These are phyloP conservation scores for Tympanoctomys barrerae DNA, from an alignment of 2,797 vertebrate species.

Conservation along the genomic window DNA sequence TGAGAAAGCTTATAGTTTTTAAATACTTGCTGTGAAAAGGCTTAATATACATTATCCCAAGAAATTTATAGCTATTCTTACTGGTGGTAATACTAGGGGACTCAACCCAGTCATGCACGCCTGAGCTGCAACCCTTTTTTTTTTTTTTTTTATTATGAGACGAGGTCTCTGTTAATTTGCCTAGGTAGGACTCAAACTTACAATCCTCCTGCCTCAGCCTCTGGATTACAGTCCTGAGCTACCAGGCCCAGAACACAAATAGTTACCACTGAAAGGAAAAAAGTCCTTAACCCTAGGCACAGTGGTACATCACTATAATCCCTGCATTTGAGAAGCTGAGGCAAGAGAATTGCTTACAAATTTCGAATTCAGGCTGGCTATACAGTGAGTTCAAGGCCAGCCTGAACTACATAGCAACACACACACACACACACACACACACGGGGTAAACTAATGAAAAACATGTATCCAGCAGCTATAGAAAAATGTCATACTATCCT, in stretches of 20 bases:
- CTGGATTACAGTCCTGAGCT: background rate
- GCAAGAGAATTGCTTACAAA: background rate
- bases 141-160: background rate
- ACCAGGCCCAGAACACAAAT: background rate
- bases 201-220: background rate
- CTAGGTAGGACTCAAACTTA: background rate
- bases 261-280: background rate
- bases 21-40: slow-evolving; percentile 52
- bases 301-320: background rate
- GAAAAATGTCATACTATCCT: background rate
- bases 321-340: background rate
- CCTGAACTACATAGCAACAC: background rate
- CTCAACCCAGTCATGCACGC: background rate
- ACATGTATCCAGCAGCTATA: background rate
- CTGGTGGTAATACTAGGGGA: background rate
- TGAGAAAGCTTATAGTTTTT: background rate
- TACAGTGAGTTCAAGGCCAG: background rate
- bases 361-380: background rate
- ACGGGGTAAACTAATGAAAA: background rate
- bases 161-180: background rate
- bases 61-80: background rate
- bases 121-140: background rate
- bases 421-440: too few relatives aligned
- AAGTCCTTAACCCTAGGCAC: background rate
- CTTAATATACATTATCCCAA: background rate